Base-by-base conservation (phyloP, 2,113 vertebrate genomes). In the Calypte anna region DNA sequence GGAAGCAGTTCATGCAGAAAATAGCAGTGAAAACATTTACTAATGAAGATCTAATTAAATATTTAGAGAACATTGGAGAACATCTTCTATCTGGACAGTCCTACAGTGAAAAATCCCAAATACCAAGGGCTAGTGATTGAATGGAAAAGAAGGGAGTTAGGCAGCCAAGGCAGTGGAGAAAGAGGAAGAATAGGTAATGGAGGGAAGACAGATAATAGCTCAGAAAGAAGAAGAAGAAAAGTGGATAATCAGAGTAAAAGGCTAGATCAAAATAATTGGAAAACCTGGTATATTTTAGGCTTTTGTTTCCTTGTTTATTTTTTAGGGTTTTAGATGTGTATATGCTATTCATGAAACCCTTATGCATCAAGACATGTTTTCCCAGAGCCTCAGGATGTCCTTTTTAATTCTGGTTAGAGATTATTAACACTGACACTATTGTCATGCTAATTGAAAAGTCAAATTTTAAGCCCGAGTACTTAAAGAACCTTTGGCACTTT, bases 361-460 rank as follows among this genome's bases (percentile, higher is more conserved):
- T 88, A 93, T 85, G 66, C 83, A 89, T 82, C 19, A 22, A 91
- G 92, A 95, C 94, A 84, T 82, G 93, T 93, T 96, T 96, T 92
- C 77, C 86, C 62, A 89, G 55, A 97, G 91, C 89, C 88, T 93
- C 30, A 3, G 83, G 86, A 94, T 82, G 92, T 94, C 86, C 86
- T 91, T 81, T 91, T 89, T 95, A 96, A 89, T 87, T 87, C 92
- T 93, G 50, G 38, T 92, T 96, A 73, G 81, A 84, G 92, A 28
- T 93, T 96, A 95, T 95, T 96, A 95, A 91, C 77, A 89, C 86
- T 97, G 96, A 97, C 91, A 94, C 92, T 75, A 95, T 96, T 95
- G 95, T 96, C 96, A 92, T 96, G 92, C 95, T 96, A 96, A 97
- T 94, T 94, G 96, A 93, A 89, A 96, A 96, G 86, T 86, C 77